phyloP scores from a whole-genome alignment of 2,113 vertebrate genomes.

The Microtus ochrogaster region DNA sequence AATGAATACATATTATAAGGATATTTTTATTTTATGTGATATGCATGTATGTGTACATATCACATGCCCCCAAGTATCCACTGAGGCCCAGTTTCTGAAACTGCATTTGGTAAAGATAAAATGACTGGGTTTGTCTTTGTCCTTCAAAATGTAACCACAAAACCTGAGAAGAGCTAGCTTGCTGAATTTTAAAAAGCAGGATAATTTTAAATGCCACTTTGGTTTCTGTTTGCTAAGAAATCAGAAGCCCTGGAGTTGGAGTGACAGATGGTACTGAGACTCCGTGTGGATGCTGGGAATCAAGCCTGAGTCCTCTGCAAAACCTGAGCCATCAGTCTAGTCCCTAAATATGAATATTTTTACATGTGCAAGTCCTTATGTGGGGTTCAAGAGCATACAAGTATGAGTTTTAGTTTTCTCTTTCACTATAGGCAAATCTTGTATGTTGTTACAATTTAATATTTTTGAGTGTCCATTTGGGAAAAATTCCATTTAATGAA shows the following conservation, averaged over 20 bases:
- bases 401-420: background rate
- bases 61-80: background rate
- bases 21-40: background rate
- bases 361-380: background rate
- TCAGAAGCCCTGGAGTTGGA: background rate
- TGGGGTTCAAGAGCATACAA: too few relatives aligned
- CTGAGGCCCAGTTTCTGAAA: background rate
- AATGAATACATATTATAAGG: background rate
- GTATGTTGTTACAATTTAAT: background rate
- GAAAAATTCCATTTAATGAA: background rate
- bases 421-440: background rate
- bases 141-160: background rate
- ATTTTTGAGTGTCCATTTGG: background rate
- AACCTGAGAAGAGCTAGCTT: background rate
- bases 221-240: constrained; percentile 52
- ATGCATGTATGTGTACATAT: background rate
- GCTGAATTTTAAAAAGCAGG: background rate
- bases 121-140: background rate
- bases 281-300: background rate
- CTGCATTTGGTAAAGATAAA: background rate
- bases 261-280: background rate
- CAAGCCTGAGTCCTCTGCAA: background rate
- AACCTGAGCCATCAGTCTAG: background rate
- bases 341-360: background rate
- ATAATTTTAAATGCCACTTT: background rate